phyloP scores from a whole-genome alignment of 2,888 invertebrate genomes.

The Bedellia somnulentella region DNA sequence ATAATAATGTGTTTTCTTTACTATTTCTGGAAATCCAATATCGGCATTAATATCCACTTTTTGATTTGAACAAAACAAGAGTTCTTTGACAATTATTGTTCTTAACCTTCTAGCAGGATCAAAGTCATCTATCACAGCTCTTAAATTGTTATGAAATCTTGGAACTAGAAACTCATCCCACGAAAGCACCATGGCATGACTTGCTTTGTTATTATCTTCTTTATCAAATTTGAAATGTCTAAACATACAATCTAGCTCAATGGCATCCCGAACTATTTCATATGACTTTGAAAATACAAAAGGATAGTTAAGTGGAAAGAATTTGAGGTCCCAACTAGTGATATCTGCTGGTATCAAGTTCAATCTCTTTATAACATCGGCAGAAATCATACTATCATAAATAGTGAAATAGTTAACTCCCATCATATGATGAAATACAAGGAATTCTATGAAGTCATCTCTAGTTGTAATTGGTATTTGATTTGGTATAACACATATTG shows the following conservation, averaged over 20 bases:
- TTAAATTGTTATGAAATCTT: slow-evolving; percentile 54
- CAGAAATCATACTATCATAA: slow-evolving; percentile 63
- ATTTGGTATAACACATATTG: slow-evolving; percentile 66
- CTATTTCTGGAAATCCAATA: slow-evolving; percentile 37
- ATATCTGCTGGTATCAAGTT: slow-evolving; percentile 46
- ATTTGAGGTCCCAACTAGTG: slow-evolving; percentile 56
- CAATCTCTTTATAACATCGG: slow-evolving; percentile 43
- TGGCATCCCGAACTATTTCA: slow-evolving; percentile 44
- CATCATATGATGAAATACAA: slow-evolving; percentile 67
- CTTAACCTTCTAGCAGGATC: slow-evolving; percentile 39
- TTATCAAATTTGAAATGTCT: slow-evolving; percentile 59
- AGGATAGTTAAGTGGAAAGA: slow-evolving; percentile 70
- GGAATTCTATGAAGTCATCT: slow-evolving; percentile 64
- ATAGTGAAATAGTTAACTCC: slow-evolving; percentile 68
- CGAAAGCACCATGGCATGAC: slow-evolving; percentile 56
- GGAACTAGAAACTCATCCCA: slow-evolving; percentile 71
- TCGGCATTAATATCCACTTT: slow-evolving; percentile 44
- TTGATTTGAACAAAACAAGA: slow-evolving; percentile 48
- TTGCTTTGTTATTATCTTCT: slow-evolving; percentile 44
- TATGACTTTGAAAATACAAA: slow-evolving; percentile 53
- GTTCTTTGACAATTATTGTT: slow-evolving; percentile 27
- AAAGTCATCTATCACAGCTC: slow-evolving; percentile 54
- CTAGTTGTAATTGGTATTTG: slow-evolving; percentile 51
- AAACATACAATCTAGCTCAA: slow-evolving; percentile 68
- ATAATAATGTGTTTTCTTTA: slow-evolving; percentile 48